A percentile compares a stretch with the other conserved stretches of the same genome.
These are phyloP conservation scores for Neotoma lepida DNA, from an alignment of 2,113 vertebrate species.

Conservation along the genomic window DNA sequence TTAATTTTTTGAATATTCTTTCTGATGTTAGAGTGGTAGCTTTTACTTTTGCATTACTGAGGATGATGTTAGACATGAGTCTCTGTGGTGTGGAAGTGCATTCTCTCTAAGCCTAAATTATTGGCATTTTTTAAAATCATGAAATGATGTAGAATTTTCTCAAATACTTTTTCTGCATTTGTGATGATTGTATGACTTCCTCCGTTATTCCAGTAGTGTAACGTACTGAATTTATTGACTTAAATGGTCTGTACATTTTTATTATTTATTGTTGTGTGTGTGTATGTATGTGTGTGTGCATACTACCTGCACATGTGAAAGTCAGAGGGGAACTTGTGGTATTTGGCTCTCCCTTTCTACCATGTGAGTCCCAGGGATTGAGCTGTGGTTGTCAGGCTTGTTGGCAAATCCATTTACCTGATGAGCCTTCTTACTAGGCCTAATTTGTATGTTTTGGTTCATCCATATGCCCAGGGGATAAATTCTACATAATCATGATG, in stretches of 20 bases:
- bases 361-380: neutral
- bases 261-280: neutral
- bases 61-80: neutral
- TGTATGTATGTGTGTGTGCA: neutral
- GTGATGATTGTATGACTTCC: neutral
- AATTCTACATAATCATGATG: neutral
- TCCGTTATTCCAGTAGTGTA: neutral
- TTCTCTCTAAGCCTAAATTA: constrained; percentile 51
- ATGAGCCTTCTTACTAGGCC: neutral
- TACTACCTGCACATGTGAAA: neutral
- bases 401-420: neutral
- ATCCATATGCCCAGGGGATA: neutral
- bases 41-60: neutral
- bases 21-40: neutral
- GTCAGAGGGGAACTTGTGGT: neutral
- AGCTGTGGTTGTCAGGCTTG: neutral
- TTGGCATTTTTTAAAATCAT: neutral
- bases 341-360: neutral
- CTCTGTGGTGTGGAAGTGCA: neutral
- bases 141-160: neutral
- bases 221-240: neutral
- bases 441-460: neutral
- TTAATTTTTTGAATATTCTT: neutral
- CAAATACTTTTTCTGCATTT: neutral
- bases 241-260: neutral